These are phyloP conservation scores for Delphinus delphis DNA, from an alignment of 2,113 vertebrate genomes.

Conservation along the genomic window DNA sequence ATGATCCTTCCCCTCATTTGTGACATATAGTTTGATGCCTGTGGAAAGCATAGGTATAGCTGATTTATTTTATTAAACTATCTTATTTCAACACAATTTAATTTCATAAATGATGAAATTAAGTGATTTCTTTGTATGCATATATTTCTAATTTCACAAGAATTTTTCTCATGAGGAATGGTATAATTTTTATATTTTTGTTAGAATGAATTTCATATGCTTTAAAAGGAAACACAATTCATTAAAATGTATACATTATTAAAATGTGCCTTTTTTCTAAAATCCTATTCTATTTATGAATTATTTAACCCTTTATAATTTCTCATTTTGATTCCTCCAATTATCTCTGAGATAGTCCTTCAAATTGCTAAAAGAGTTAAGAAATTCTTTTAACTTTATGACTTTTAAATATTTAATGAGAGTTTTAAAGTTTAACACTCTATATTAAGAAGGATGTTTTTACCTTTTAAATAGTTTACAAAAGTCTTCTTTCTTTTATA, in stretches of 20 bases:
- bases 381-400: constrained; percentile 56
- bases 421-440: constrained; percentile 70
- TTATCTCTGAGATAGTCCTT: constrained; percentile 39
- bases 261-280: not conserved
- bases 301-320: constrained; percentile 45
- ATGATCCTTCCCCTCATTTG: not conserved
- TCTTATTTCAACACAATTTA: not conserved
- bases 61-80: not conserved
- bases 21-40: not conserved
- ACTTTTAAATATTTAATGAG: constrained; percentile 74
- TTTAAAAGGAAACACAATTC: not conserved
- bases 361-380: constrained; percentile 39
- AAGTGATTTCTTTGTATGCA: not conserved
- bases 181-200: not conserved
- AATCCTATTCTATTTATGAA: constrained; percentile 1
- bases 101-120: not conserved
- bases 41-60: not conserved
- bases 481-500: constrained; percentile 60
- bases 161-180: not conserved
- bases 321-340: not conserved
- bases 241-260: constrained; percentile 37
- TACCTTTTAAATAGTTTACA: constrained; percentile 74
- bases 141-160: not conserved
- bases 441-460: constrained; percentile 68
- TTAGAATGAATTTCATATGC: not conserved